Evolutionary conservation across 2,113 vertebrate genomes (phyloP).

Genomic region (Albula goreensis): DNA sequence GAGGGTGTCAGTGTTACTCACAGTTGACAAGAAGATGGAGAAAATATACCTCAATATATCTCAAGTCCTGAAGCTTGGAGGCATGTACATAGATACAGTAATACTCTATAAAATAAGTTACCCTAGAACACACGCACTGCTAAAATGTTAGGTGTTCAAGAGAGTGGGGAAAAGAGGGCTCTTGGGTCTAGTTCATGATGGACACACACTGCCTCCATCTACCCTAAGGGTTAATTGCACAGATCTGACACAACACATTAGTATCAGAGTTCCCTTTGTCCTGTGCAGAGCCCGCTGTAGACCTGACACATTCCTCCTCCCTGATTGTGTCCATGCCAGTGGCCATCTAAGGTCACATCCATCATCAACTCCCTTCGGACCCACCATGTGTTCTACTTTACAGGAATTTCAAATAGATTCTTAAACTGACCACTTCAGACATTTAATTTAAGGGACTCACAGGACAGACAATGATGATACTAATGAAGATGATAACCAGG

Average conservation of each 20-base stretch:
- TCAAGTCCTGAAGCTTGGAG: background rate
- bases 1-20: background rate
- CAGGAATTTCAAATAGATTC: background rate
- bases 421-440: background rate
- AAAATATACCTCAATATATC: background rate
- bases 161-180: background rate
- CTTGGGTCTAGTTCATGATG: background rate
- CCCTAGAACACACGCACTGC: background rate
- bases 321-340: slow-evolving; percentile 10
- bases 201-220: background rate
- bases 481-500: slow-evolving; percentile 13
- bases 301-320: background rate
- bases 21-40: background rate
- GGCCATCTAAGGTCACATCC: slow-evolving; percentile 15
- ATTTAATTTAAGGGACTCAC: background rate
- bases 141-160: background rate
- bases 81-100: background rate
- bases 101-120: background rate
- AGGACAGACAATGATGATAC: background rate
- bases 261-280: background rate
- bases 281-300: background rate
- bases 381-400: slow-evolving; percentile 20
- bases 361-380: slow-evolving; percentile 17
- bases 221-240: background rate
- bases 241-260: slow-evolving; percentile 27